Percentiles rank a stretch among this genome's conserved stretches.
Conservation (phyloP, 2,888 invertebrate species). For the Drosophila algonquin region DNA sequence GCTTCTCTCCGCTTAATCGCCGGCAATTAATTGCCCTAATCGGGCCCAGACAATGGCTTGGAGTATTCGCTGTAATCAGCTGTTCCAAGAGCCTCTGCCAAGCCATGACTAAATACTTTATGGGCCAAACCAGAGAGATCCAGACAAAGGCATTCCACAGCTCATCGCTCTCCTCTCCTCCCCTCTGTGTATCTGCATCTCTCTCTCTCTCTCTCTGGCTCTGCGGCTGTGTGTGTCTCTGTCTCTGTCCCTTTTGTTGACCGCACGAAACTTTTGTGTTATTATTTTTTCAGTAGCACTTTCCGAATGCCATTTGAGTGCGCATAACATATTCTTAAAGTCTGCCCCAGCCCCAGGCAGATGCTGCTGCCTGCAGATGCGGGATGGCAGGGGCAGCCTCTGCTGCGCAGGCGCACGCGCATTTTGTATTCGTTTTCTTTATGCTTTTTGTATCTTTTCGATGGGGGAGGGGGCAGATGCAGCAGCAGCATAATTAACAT, state of each 20-base stretch:
- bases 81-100: constrained; percentile 54
- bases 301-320: constrained; percentile 80
- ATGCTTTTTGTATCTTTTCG: constrained; percentile 54
- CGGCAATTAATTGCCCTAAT: constrained; percentile 77
- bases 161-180: constrained; percentile 33
- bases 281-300: constrained; percentile 81
- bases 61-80: constrained; percentile 70
- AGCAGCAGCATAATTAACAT: constrained; percentile 72
- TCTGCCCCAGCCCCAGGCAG: constrained; percentile 16
- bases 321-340: constrained; percentile 76
- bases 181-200: constrained; percentile 5
- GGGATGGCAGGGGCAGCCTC: constrained; percentile 26
- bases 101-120: constrained; percentile 55
- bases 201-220: not conserved
- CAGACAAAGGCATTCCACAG: constrained; percentile 34
- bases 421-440: constrained; percentile 33
- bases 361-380: constrained; percentile 5
- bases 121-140: constrained; percentile 44
- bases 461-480: constrained; percentile 19
- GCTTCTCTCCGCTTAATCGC: constrained; percentile 41
- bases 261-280: constrained; percentile 75
- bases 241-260: constrained; percentile 60
- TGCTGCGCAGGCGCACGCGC: constrained; percentile 71
- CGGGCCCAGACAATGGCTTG: constrained; percentile 50
- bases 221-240: constrained; percentile 6